phyloP scores from a whole-genome alignment of 2,888 invertebrate genomes.

The Choreutis nemorana region DNA sequence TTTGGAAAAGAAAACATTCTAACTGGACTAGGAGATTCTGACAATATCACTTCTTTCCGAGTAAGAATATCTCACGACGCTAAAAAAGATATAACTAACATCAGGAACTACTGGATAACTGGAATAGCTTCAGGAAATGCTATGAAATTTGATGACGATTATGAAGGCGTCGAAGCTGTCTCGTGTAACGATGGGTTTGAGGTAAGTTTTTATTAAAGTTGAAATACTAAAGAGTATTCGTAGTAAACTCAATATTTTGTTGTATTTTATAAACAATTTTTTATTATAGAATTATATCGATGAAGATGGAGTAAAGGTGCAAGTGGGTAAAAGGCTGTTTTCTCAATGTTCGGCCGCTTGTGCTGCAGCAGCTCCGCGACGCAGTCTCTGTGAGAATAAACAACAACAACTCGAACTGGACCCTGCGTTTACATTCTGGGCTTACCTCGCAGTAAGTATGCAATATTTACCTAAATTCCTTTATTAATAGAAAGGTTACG shows the following conservation, averaged over 20 bases:
- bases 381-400: conserved; percentile 66
- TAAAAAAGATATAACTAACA: conserved; percentile 24
- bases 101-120: conserved; percentile 36
- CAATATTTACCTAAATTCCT: no score
- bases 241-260: neutral
- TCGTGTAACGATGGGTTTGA: conserved; percentile 39
- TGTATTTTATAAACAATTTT: conserved; percentile 8
- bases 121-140: conserved; percentile 28
- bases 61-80: conserved; percentile 38
- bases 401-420: conserved; percentile 69
- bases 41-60: conserved; percentile 24
- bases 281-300: conserved; percentile 17
- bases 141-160: conserved; percentile 27
- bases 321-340: conserved; percentile 31
- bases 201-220: conserved; percentile 17
- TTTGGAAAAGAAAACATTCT: conserved; percentile 35
- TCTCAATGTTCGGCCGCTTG: conserved; percentile 67
- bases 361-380: conserved; percentile 64
- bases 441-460: conserved; percentile 71
- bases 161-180: conserved; percentile 28
- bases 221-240: neutral
- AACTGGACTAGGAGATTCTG: conserved; percentile 25
- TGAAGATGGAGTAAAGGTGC: conserved; percentile 27
- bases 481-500: no score
- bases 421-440: conserved; percentile 74